Conservation (phyloP, 2,888 invertebrate species). For the Dasysyrphus albostriatus region DNA sequence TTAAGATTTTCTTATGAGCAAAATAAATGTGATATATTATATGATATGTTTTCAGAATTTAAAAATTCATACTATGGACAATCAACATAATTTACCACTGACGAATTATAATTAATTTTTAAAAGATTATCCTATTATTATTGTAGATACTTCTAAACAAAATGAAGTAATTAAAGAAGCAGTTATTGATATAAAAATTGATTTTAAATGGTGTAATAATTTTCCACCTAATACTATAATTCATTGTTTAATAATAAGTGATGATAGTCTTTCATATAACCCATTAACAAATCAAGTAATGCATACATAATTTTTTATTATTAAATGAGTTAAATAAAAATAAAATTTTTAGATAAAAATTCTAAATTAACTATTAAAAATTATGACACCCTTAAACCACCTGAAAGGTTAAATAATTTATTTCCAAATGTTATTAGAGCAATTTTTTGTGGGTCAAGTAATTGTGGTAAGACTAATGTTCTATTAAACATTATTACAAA, state of each 20-base stretch:
- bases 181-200: constrained; percentile 53
- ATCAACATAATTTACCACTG: constrained; percentile 32
- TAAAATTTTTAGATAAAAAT: too few relatives aligned
- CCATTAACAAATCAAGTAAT: too few relatives aligned
- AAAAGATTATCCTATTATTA: constrained; percentile 74
- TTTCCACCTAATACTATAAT: constrained; percentile 47
- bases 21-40: constrained; percentile 47
- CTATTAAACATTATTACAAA: too few relatives aligned
- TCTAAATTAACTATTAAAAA: too few relatives aligned
- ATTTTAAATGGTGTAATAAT: constrained; percentile 18
- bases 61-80: constrained; percentile 42
- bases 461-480: too few relatives aligned
- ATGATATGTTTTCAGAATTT: constrained; percentile 47
- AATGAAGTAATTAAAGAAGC: constrained; percentile 75
- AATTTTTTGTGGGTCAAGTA: too few relatives aligned
- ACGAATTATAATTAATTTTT: constrained; percentile 33
- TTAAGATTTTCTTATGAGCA: constrained; percentile 28
- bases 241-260: constrained; percentile 57
- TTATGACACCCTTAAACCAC: too few relatives aligned
- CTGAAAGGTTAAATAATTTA: too few relatives aligned
- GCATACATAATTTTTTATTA: too few relatives aligned
- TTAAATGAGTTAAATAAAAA: too few relatives aligned
- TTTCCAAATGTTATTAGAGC: too few relatives aligned
- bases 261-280: constrained; percentile 7
- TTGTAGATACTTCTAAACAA: constrained; percentile 78